Evolutionary conservation across 2,797 vertebrate species (phyloP), one percentile per base, ranked within the genome.

Genomic region (Parotocinclus haroldoi): DNA sequence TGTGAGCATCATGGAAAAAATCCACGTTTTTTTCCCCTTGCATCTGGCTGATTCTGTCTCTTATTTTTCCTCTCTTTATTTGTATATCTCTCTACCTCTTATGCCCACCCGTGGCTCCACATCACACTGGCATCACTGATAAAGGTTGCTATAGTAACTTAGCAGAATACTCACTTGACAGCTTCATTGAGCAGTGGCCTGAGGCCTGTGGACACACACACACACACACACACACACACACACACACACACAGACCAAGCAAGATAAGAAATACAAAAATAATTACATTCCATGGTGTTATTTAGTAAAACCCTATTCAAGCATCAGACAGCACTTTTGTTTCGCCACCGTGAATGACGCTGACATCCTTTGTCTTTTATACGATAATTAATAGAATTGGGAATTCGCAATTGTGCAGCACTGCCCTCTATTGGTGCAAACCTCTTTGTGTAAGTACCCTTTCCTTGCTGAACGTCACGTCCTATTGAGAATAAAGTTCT

Each of bases 71-170:
- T 53, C 54, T 58, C 38, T 58, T 48, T 67, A 45, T 52, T 16
- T 65, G 14, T 17, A 19, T 62, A 44, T 63, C 14, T 38, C 38
- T 13, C 57, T 18, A 36, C 10, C 56, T 56, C 39, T 52, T 13
- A 61, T 66, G 63, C 59, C 54, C 63, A 66, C 58, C 69, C 55
- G 68, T 54, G 68, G 70, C 80, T 76, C 63, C 17, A 46, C 65
- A 78, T 72, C 78, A 70, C 75, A 65, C 68, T 57, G 58, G 73
- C 69, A 69, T 63, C 68, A 45, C 69, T 68, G 60, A 69, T 55
- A 46, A 57, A 63, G 74, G 85, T 86, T 83, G 57, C 80, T 74
- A 87, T 86, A 66, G 82, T 76, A 87, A 89, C 87, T 72, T 73
- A 86, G 87, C 86, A 76, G 75, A 76, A 68, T 70, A 72, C 63